Conservation (phyloP, 2,113 vertebrate species). For the Oenanthe oenanthe region DNA sequence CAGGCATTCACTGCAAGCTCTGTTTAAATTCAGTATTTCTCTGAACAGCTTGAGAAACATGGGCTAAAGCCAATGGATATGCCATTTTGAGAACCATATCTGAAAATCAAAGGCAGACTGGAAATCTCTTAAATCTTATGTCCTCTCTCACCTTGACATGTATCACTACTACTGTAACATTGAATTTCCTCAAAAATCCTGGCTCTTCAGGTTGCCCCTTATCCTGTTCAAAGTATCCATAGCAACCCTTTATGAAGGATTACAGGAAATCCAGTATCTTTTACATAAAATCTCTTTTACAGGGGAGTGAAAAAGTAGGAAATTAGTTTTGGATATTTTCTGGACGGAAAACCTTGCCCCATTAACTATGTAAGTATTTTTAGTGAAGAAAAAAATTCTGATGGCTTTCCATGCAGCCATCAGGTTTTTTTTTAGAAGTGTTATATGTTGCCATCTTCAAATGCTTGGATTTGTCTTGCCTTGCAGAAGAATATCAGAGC, state of each 20-base stretch:
- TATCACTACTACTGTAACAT: slow-evolving; percentile 8
- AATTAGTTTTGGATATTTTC: neutral
- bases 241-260: slow-evolving; percentile 48
- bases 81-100: neutral
- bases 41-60: slow-evolving; percentile 5
- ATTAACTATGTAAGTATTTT: neutral
- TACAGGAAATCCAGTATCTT: slow-evolving; percentile 13
- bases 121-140: slow-evolving; percentile 37
- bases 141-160: slow-evolving; percentile 33
- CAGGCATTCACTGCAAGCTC: neutral
- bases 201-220: slow-evolving; percentile 19
- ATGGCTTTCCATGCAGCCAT: neutral
- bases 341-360: neutral
- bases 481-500: neutral
- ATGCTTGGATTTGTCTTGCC: neutral
- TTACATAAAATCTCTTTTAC: slow-evolving; percentile 16
- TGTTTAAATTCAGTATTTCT: slow-evolving; percentile 15
- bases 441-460: neutral
- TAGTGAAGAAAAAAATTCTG: neutral
- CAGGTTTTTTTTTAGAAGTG: neutral
- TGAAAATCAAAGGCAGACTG: slow-evolving; percentile 49
- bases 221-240: slow-evolving; percentile 47
- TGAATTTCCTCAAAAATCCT: slow-evolving; percentile 28
- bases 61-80: slow-evolving; percentile 35
- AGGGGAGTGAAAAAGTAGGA: neutral